Evolutionary conservation across 2,113 vertebrate species (phyloP), one percentile per base, ranked within the genome.

Genomic region (Poecile atricapillus): DNA sequence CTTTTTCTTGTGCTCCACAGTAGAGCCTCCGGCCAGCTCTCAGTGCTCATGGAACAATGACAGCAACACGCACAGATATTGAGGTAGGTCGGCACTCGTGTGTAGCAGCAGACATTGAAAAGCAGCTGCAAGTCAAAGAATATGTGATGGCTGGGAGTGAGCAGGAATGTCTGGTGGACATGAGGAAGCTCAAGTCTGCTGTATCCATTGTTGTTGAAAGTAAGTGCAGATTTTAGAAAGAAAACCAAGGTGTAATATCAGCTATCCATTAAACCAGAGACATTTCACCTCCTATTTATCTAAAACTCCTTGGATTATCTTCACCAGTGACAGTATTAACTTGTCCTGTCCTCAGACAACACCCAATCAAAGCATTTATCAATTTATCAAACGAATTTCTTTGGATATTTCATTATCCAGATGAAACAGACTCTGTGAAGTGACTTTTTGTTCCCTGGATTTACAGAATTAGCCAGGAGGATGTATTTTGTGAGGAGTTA

Each of bases 261-360:
- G 47, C 43, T 65, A 19, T 70, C 55, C 41, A 41, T 89, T 94
- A 91, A 91, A 83, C 21, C 35, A 78, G 52, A 70, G 59, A 52
- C 9, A 60, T 83, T 78, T 59, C 73, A 67, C 63, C 55, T 67
- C 24, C n/a, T 90, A 44, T 89, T 96, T 91, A 90, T 84, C 75
- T 92, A 74, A 67, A 63, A 90, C 95, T 95, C 67, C 65, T 95
- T 87, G 43, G 44, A 58, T 97, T 96, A 83, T 55, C 44, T 92
- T 95, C 83, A 83, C 35, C 18, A 75, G 19, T 84, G 88, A 83
- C 39, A 68, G n/a, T 95, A 63, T 85, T 90, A 94, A 89, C 52
- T 89, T 77, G 46, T 44, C 27, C 47, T 84, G 68, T 83, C 90
- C 92, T 95, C 69, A 90, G 89, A 94, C 49, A 96, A 91, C 30